Percentiles rank a stretch among this genome's conserved stretches.
These are phyloP conservation scores for Globia sparganii DNA, from an alignment of 2,888 invertebrate genomes.

Conservation along the genomic window DNA sequence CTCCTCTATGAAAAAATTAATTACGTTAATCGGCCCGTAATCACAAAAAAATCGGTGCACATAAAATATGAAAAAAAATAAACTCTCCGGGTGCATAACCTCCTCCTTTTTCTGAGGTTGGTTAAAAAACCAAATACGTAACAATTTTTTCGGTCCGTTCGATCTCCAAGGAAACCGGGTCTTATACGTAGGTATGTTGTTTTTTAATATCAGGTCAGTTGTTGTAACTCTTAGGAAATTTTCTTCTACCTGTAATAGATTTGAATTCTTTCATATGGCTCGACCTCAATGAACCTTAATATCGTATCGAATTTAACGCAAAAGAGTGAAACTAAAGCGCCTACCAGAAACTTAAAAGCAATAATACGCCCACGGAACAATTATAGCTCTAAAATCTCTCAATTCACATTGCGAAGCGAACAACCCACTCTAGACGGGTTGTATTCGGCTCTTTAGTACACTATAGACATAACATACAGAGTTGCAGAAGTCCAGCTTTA, in stretches of 20 bases:
- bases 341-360: constrained; percentile 53
- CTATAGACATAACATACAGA: background rate
- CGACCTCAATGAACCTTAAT: background rate
- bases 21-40: background rate
- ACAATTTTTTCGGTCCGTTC: background rate
- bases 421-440: constrained; percentile 27
- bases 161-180: background rate
- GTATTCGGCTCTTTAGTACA: constrained; percentile 34
- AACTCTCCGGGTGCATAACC: background rate
- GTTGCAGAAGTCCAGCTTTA: constrained; percentile 6
- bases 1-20: background rate
- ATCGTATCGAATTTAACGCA: background rate
- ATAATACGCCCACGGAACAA: constrained; percentile 43
- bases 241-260: background rate
- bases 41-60: background rate
- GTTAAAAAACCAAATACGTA: background rate
- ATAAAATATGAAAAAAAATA: background rate
- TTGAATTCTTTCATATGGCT: background rate
- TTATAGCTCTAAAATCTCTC: constrained; percentile 38
- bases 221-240: background rate
- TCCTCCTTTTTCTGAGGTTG: background rate
- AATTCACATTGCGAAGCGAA: constrained; percentile 28
- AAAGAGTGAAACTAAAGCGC: constrained; percentile 29
- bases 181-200: background rate
- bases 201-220: background rate